Base-by-base conservation (phyloP, 1,140 invertebrate genomes). In the Eurosta solidaginis region DNA sequence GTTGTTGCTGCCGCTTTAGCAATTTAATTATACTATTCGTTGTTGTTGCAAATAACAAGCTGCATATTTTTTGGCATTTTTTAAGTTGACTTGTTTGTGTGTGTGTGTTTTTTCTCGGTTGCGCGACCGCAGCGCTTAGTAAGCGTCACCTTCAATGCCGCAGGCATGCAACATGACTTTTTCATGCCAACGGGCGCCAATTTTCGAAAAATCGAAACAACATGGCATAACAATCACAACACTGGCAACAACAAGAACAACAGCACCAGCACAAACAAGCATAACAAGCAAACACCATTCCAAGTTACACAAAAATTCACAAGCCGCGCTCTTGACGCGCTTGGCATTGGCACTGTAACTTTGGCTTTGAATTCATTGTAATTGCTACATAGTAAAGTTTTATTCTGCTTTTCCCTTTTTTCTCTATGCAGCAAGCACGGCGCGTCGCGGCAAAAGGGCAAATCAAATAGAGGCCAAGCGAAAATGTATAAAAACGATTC, bases 121-220 rank as follows among this genome's bases (percentile, higher is more conserved):
- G 22, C 10, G 9, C 20, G 50, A 12, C 10, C 14, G 50, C 1
- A 33, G 33, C 59, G 33, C n/a, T 2, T 36, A 36, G 59, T n/a
- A 17, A 10, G 59, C 59, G 36, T 42, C 59, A 40, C 59, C 33
- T 68, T 68, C 33, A 68, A n/a, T 40, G 36, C 36, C 40, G 59
- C n/a, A 40, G 33, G 33, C 59, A 40, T 68, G 59, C 59, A 68
- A 44, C 50, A 54, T 77, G 36, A 54, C 59, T 63, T 68, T 77
- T 77, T 27, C 59, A 77, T 77, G 77, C 77, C 77, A 63, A 45
- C 73, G 77, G 77, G 77, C 77, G 77, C 77, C 77, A 77, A 77
- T 77, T 77, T 77, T 77, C 45, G 59, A 77, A 77, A 63, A 59
- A 59, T 59, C 76, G 42, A 59, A 77, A 77, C 50, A 77, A 77